Conservation (phyloP, 2,113 vertebrate species). For the Ageneiosus marmoratus region DNA sequence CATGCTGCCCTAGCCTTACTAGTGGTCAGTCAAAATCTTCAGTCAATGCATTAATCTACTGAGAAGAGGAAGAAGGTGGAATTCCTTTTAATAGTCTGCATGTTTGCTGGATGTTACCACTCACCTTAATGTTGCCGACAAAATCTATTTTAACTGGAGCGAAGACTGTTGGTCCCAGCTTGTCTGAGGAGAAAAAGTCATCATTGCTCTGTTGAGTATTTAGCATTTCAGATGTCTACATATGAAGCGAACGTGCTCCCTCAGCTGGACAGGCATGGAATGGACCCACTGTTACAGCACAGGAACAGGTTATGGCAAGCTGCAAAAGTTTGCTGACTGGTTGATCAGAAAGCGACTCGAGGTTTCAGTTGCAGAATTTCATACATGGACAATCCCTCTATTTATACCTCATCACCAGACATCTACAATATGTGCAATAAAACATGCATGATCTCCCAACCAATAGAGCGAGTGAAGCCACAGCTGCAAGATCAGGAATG, state of each 20-base stretch:
- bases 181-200: conserved; percentile 81
- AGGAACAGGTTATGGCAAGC: conserved; percentile 2
- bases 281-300: conserved; percentile 11
- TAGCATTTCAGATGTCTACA: background rate
- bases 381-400: background rate
- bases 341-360: background rate
- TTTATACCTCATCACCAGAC: background rate
- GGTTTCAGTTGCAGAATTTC: background rate
- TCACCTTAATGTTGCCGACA: conserved; percentile 98
- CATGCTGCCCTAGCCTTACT: background rate
- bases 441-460: background rate
- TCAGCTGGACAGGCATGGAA: background rate
- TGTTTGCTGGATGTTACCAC: conserved; percentile 34
- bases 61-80: background rate
- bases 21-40: background rate
- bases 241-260: conserved; percentile 2
- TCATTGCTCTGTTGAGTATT: conserved; percentile 35
- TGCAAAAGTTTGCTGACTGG: background rate
- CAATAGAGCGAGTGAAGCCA: background rate
- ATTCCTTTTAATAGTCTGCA: background rate
- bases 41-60: background rate
- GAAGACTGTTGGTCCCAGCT: conserved; percentile 96
- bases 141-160: conserved; percentile 99
- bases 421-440: background rate
- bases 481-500: no score